These are phyloP conservation scores for Rhimphoctona megacephalus DNA, from an alignment of 2,888 invertebrate genomes.

Conservation along the genomic window DNA sequence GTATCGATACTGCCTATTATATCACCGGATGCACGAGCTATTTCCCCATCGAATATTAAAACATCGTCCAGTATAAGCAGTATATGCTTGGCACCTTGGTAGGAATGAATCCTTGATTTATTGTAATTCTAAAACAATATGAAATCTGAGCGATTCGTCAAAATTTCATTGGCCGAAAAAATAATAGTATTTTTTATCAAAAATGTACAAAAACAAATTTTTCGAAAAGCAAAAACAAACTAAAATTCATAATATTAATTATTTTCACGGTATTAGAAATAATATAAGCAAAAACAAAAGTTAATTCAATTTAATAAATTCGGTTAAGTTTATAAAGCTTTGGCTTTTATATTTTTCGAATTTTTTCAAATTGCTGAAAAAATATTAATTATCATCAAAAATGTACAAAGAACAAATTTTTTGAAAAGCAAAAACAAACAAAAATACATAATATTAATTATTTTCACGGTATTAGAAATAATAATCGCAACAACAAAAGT, in stretches of 20 bases:
- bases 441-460: background rate
- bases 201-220: background rate
- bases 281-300: too few species aligned
- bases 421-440: background rate
- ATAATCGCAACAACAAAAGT: too few species aligned
- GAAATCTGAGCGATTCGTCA: conserved; percentile 12
- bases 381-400: background rate
- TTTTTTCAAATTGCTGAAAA: too few species aligned
- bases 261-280: background rate
- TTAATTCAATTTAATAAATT: too few species aligned
- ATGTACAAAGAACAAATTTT: background rate
- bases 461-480: background rate
- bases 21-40: conserved; percentile 91
- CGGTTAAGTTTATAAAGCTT: too few species aligned
- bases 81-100: conserved; percentile 91
- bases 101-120: conserved; percentile 94
- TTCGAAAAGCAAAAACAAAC: background rate
- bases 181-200: background rate
- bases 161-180: background rate
- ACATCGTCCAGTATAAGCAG: conserved; percentile 89
- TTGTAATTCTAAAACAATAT: conserved; percentile 91
- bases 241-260: background rate
- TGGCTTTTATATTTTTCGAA: too few species aligned
- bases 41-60: conserved; percentile 92
- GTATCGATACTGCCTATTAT: conserved; percentile 89